Percentiles rank a stretch among this genome's conserved stretches.
Evolutionary conservation across 2,797 vertebrate genomes (phyloP).

Genomic region (Xenentodon cancila): DNA sequence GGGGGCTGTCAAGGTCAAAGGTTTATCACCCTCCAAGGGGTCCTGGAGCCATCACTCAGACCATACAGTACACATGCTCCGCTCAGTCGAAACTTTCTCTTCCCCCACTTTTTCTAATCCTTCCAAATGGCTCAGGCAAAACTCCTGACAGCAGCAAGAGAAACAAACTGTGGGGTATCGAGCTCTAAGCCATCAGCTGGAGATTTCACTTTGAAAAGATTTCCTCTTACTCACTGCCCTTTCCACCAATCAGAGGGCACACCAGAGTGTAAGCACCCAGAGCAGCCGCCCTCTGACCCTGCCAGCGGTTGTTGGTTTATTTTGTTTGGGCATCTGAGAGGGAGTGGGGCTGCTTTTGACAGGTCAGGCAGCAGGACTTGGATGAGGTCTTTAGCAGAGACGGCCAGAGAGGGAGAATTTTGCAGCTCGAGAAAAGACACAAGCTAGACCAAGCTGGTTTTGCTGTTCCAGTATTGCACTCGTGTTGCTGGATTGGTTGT

Average conservation of each 20-base stretch:
- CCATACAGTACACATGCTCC: slow-evolving; percentile 66
- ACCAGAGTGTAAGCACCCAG: slow-evolving; percentile 76
- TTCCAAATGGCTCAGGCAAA: slow-evolving; percentile 84
- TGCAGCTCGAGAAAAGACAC: slow-evolving; percentile 64
- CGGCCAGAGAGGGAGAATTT: slow-evolving; percentile 68
- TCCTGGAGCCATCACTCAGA: slow-evolving; percentile 80
- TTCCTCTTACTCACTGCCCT: slow-evolving; percentile 77
- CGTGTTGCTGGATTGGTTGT: slow-evolving; percentile 74
- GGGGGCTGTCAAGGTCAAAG: slow-evolving; percentile 80
- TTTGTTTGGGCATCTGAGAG: slow-evolving; percentile 75
- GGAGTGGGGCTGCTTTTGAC: slow-evolving; percentile 77
- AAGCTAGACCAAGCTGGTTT: slow-evolving; percentile 44
- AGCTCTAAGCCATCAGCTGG: slow-evolving; percentile 84
- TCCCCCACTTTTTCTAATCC: slow-evolving; percentile 81
- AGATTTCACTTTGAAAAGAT: slow-evolving; percentile 86
- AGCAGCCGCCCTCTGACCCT: slow-evolving; percentile 79
- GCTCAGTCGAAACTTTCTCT: slow-evolving; percentile 60
- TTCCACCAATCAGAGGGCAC: slow-evolving; percentile 78
- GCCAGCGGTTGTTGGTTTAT: slow-evolving; percentile 78
- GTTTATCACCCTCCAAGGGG: slow-evolving; percentile 82
- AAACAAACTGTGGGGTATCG: slow-evolving; percentile 79
- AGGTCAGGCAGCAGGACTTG: slow-evolving; percentile 80
- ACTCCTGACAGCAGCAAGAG: slow-evolving; percentile 81
- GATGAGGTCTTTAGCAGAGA: slow-evolving; percentile 76
- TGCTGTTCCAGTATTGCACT: slow-evolving; percentile 46